phyloP scores from a whole-genome alignment of 2,888 invertebrate species.

The Hermodice carunculata region DNA sequence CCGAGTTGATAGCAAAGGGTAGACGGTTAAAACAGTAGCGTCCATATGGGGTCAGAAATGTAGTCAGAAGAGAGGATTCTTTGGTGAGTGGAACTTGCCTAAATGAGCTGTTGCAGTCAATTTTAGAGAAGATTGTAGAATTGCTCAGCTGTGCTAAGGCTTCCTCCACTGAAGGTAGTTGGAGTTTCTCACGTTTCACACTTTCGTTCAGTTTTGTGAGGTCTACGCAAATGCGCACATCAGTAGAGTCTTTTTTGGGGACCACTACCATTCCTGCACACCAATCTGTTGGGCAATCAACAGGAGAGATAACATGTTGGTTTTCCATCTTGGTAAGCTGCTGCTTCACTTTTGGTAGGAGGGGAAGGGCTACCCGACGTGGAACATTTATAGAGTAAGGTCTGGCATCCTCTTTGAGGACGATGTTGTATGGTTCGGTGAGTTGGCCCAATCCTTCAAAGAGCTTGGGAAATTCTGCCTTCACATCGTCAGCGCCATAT shows the following conservation, averaged over 20 bases:
- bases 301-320: conserved; percentile 50
- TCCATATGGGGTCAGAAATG: conserved; percentile 6
- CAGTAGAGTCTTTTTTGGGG: conserved; percentile 38
- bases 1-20: conserved; percentile 22
- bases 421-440: too few species aligned
- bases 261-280: conserved; percentile 63
- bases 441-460: too few species aligned
- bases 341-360: conserved; percentile 51
- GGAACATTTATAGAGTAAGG: conserved; percentile 53
- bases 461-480: too few species aligned
- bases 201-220: conserved; percentile 16
- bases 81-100: not conserved
- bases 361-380: conserved; percentile 56
- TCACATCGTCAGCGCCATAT: too few species aligned
- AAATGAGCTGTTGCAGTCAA: not conserved
- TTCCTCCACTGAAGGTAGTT: too few species aligned
- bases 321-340: conserved; percentile 53
- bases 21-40: conserved; percentile 23
- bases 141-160: not conserved
- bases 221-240: conserved; percentile 33
- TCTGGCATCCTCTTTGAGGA: too few species aligned
- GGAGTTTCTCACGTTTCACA: not conserved
- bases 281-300: conserved; percentile 60
- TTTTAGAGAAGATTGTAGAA: not conserved
- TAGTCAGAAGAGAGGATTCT: too few species aligned